Evolutionary conservation across 2,888 invertebrate genomes (phyloP).

Genomic region (Pharmacophagus antenor): DNA sequence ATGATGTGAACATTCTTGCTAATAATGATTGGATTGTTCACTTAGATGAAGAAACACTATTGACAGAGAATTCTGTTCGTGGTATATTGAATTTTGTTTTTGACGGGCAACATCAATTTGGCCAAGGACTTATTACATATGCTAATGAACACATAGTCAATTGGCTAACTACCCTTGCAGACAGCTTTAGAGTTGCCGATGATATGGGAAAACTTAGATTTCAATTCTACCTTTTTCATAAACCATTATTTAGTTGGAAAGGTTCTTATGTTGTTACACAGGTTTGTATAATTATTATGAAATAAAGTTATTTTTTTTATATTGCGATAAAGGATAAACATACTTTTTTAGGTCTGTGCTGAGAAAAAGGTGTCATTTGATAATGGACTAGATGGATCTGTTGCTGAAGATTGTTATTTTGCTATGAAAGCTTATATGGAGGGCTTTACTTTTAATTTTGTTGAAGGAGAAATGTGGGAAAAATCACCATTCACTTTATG

Average conservation of each 20-base stretch:
- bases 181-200: slow-evolving; percentile 97
- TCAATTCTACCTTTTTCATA: slow-evolving; percentile 96
- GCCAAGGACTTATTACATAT: slow-evolving; percentile 97
- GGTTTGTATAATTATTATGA: slow-evolving; percentile 70
- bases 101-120: slow-evolving; percentile 96
- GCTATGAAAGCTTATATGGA: slow-evolving; percentile 96
- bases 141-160: slow-evolving; percentile 98
- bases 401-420: slow-evolving; percentile 99
- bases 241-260: slow-evolving; percentile 98
- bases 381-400: slow-evolving; percentile 97
- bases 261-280: slow-evolving; percentile 98
- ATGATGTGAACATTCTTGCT: slow-evolving; percentile 89
- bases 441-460: slow-evolving; percentile 96
- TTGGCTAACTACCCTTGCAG: slow-evolving; percentile 97
- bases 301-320: slow-evolving; percentile 1
- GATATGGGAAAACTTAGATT: slow-evolving; percentile 98
- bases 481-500: slow-evolving; percentile 97
- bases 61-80: slow-evolving; percentile 94
- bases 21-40: slow-evolving; percentile 98
- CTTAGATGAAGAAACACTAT: slow-evolving; percentile 96
- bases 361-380: slow-evolving; percentile 96
- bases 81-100: slow-evolving; percentile 96
- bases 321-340: slow-evolving; percentile 3
- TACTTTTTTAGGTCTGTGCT: slow-evolving; percentile 87
- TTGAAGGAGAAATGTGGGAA: slow-evolving; percentile 99